Evolutionary conservation across 2,888 invertebrate species (phyloP).

Genomic region (Stenotaenia linearis): DNA sequence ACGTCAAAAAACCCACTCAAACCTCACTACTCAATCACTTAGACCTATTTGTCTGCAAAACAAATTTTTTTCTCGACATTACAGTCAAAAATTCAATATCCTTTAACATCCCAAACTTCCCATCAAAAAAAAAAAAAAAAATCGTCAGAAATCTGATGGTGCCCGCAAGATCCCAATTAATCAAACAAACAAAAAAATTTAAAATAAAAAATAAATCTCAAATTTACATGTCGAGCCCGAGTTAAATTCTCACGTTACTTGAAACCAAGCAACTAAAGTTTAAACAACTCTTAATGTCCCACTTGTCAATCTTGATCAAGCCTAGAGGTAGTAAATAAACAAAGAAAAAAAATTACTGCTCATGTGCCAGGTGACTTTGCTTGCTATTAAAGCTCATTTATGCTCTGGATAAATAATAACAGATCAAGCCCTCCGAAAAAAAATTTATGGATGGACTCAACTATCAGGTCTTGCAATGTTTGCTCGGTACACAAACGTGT

Average conservation of each 20-base stretch:
- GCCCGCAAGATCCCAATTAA: background rate
- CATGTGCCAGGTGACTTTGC: conserved; percentile 15
- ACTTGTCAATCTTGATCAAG: conserved; percentile 5
- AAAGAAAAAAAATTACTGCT: background rate
- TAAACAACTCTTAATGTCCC: background rate
- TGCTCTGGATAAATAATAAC: conserved; percentile 11
- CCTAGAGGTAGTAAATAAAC: conserved; percentile 7
- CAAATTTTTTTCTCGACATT: background rate
- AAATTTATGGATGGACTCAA: conserved; percentile 11
- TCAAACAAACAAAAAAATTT: background rate
- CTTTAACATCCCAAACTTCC: background rate
- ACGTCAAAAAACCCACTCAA: background rate
- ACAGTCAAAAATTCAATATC: background rate
- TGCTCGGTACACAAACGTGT: conserved; percentile 11
- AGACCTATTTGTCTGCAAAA: background rate
- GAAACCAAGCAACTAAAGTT: background rate
- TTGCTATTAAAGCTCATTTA: conserved; percentile 15
- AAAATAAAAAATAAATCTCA: background rate
- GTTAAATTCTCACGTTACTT: background rate
- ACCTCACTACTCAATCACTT: background rate
- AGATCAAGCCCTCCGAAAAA: conserved; percentile 8
- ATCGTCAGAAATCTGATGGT: background rate
- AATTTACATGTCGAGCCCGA: background rate
- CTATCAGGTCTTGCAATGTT: conserved; percentile 11
- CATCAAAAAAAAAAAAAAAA: background rate